These are phyloP conservation scores for Vicugna pacos DNA, from an alignment of 2,113 vertebrate genomes.

Conservation along the genomic window DNA sequence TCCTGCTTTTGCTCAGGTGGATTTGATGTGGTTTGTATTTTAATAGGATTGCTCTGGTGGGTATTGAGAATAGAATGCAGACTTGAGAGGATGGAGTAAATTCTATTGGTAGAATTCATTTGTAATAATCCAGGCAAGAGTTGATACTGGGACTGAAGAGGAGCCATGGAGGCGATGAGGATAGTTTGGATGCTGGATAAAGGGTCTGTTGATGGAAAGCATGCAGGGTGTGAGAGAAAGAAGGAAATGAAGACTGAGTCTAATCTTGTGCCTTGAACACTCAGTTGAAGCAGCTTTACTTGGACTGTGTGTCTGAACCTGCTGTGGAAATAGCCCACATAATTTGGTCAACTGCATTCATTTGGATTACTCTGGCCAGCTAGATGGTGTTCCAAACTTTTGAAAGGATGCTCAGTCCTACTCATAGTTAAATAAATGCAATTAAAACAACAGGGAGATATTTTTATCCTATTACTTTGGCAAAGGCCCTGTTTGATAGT, in stretches of 20 bases:
- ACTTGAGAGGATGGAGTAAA: neutral
- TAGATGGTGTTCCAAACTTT: neutral
- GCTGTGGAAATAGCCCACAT: neutral
- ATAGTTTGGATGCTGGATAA: neutral
- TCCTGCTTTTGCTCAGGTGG: neutral
- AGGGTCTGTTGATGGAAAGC: neutral
- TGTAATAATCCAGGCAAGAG: neutral
- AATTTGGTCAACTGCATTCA: neutral
- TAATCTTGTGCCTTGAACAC: neutral
- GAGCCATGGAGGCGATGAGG: neutral
- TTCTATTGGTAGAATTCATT: neutral
- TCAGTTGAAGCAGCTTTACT: neutral
- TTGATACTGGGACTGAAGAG: neutral
- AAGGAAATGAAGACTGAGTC: neutral
- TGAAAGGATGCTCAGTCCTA: neutral
- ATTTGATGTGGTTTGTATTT: neutral
- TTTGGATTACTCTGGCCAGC: neutral
- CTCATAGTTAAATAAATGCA: neutral
- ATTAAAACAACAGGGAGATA: neutral
- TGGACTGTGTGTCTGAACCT: neutral
- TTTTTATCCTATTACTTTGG: neutral
- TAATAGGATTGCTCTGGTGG: neutral
- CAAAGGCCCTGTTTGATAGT: neutral
- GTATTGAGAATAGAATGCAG: neutral
- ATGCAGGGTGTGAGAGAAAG: neutral